Evolutionary conservation across 2,888 invertebrate genomes (phyloP), one percentile per base, ranked within the genome.

Genomic region (Drosophila nr. fundita): DNA sequence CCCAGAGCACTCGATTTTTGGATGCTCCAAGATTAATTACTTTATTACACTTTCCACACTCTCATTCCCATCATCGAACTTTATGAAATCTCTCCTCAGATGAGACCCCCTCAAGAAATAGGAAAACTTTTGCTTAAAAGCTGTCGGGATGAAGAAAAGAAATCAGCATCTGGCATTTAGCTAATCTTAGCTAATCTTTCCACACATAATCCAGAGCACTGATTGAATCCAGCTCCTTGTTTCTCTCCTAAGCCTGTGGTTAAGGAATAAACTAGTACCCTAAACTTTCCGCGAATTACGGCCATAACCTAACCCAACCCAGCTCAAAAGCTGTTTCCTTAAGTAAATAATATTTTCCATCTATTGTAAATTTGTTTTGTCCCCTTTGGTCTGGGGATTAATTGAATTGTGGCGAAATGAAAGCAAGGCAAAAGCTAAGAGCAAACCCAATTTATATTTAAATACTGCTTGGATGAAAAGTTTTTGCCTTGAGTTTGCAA

Each of bases 401-500:
- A 71, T 71, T 57, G 32, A 55, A 55, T 49, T 52, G 18, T 11
- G 13, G 45, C 45, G 13, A 34, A 32, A 36, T 42, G 24, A 27
- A 57, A 34, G 15, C 11, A 48, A 48, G 49, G n/a, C 38, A 48
- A 53, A 68, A 40, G 54, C 18, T 27, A 61, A 50, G 52, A 58
- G 18, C 48, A 30, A 61, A 73, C 52, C 57, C 42, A 61, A 67
- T 73, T 73, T 57, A 52, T 50, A 61, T 66, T 66, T 73, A 34
- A 55, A 32, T 49, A 48, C 21, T 24, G 57, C 40, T 24, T 15
- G 27, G 2, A 8, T 27, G 32, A 24, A 32, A 58, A 45, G 24
- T 34, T 58, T 2, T 4, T 45, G 45, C n/a, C n/a, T 24, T 29
- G 40, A 57, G 40, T 15, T 45, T 30, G 15, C 48, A 66, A 45